These are phyloP conservation scores for Notamacropus eugenii DNA, from an alignment of 2,797 vertebrate species.

Conservation along the genomic window DNA sequence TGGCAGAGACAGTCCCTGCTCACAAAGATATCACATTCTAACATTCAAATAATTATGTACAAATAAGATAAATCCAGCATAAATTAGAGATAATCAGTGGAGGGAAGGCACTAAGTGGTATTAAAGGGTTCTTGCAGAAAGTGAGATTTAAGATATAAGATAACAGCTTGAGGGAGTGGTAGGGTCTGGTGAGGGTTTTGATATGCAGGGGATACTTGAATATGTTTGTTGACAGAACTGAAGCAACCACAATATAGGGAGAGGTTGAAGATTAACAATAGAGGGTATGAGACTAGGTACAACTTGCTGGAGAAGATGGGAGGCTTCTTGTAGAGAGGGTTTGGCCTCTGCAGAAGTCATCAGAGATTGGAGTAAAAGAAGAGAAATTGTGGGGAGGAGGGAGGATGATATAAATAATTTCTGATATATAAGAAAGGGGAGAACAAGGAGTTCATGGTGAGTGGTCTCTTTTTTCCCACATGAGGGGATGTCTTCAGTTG, in stretches of 20 bases:
- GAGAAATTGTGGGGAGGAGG: background rate
- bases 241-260: background rate
- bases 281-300: background rate
- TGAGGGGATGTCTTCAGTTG: background rate
- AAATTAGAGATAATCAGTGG: background rate
- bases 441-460: background rate
- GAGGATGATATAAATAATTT: background rate
- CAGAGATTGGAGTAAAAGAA: background rate
- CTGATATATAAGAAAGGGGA: background rate
- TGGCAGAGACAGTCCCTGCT: background rate
- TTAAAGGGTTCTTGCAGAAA: background rate
- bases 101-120: background rate
- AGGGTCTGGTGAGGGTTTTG: background rate
- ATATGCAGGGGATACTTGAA: background rate
- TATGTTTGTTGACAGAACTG: background rate
- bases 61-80: background rate
- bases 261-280: background rate
- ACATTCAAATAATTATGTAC: background rate
- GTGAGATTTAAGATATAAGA: background rate
- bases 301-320: background rate
- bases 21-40: background rate
- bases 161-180: background rate
- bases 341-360: background rate
- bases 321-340: background rate
- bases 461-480: background rate